A percentile compares a stretch with the other conserved stretches of the same genome.
Conservation (phyloP, 2,797 vertebrate species). For the Valencia hispanica region DNA sequence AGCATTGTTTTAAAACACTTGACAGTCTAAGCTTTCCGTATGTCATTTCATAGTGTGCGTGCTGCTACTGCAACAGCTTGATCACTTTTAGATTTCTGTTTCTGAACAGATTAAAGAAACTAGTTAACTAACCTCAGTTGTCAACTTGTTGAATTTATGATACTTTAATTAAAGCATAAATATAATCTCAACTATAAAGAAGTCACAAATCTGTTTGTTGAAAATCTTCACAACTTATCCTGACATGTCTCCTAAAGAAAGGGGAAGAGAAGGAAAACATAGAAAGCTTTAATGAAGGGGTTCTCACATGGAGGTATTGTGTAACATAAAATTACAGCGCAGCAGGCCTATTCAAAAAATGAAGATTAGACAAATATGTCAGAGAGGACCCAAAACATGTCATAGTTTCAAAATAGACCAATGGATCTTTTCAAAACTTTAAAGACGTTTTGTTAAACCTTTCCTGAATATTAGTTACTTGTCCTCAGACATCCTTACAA, state of each 20-base stretch:
- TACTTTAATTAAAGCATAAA: background rate
- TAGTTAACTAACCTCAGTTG: too few species aligned
- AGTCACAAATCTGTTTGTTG: background rate
- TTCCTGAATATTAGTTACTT: background rate
- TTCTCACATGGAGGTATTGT: background rate
- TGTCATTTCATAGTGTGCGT: too few species aligned
- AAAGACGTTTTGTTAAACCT: background rate
- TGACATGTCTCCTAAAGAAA: background rate
- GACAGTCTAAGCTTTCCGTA: too few species aligned
- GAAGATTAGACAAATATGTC: background rate
- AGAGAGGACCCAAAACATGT: background rate
- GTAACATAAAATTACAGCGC: background rate
- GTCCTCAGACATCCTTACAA: background rate
- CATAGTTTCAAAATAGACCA: background rate
- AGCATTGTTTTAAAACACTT: too few species aligned
- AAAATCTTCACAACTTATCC: background rate
- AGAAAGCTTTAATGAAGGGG: background rate
- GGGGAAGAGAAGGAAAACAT: background rate
- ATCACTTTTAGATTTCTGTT: too few species aligned
- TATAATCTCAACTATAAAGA: background rate
- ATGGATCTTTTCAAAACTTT: background rate
- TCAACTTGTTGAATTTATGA: too few species aligned
- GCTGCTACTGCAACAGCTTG: too few species aligned
- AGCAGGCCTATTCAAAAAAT: background rate
- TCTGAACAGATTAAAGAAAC: too few species aligned